phyloP scores from a whole-genome alignment of 2,888 invertebrate genomes.

The Pherbina coryleti region DNA sequence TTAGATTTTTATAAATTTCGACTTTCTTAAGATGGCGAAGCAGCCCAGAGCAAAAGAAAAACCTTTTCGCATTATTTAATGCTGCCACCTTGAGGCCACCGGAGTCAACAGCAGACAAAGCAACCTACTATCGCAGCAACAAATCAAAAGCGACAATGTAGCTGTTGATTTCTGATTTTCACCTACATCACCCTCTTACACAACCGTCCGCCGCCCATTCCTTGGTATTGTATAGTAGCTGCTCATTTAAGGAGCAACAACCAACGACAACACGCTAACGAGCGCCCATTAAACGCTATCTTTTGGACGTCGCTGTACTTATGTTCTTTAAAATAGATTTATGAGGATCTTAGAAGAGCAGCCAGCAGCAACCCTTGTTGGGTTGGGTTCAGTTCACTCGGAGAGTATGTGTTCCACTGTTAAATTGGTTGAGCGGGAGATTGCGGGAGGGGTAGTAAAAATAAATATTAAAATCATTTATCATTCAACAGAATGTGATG shows the following conservation, averaged over 20 bases:
- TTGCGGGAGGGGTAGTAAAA: neutral
- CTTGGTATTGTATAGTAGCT: neutral
- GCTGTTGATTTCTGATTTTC: conserved; percentile 20
- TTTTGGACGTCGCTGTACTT: conserved; percentile 36
- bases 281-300: conserved; percentile 58
- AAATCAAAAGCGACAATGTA: conserved; percentile 35
- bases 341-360: conserved; percentile 55
- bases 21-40: too few relatives aligned
- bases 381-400: neutral
- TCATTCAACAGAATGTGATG: conserved; percentile 33
- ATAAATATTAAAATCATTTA: conserved; percentile 43
- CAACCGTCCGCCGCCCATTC: neutral
- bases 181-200: neutral
- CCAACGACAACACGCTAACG: conserved; percentile 53
- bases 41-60: too few relatives aligned
- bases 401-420: neutral
- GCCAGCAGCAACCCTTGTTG: neutral
- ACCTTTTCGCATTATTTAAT: too few relatives aligned
- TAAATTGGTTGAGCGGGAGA: neutral
- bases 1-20: too few relatives aligned
- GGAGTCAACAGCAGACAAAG: neutral
- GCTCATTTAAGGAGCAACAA: neutral
- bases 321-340: conserved; percentile 63
- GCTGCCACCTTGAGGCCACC: neutral
- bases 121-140: neutral